These are phyloP conservation scores for Zaprionus gabonicus DNA, from an alignment of 1,140 invertebrate species.

Conservation along the genomic window DNA sequence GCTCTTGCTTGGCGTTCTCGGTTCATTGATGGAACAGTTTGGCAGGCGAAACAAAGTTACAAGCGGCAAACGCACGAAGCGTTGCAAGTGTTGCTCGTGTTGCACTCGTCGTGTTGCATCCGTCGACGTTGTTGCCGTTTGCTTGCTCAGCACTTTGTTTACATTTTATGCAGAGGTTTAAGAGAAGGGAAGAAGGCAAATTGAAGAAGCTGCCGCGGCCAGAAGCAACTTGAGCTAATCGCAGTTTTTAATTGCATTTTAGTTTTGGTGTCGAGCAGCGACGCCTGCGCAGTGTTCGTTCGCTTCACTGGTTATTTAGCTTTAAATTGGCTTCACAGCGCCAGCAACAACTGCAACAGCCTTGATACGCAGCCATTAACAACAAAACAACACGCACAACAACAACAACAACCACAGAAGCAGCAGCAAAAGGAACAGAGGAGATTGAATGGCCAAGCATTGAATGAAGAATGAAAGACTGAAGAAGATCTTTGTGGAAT, in stretches of 20 bases:
- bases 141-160: conserved; percentile 35
- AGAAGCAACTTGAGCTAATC: conserved; percentile 41
- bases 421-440: neutral
- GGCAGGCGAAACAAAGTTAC: conserved; percentile 59
- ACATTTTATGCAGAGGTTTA: conserved; percentile 29
- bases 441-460: neutral
- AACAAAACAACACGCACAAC: conserved; percentile 40
- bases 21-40: conserved; percentile 71
- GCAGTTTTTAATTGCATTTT: conserved; percentile 51
- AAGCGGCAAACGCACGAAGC: conserved; percentile 37
- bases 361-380: conserved; percentile 55
- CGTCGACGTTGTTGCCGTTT: conserved; percentile 12
- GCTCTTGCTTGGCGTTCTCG: conserved; percentile 28
- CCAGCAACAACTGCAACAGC: conserved; percentile 20
- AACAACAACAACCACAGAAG: conserved; percentile 4
- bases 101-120: neutral
- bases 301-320: conserved; percentile 54
- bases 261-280: conserved; percentile 56
- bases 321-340: conserved; percentile 39
- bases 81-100: conserved; percentile 38
- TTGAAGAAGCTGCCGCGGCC: conserved; percentile 2
- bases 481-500: conserved; percentile 10
- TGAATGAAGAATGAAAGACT: conserved; percentile 17
- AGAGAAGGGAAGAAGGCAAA: neutral
- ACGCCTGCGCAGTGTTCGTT: conserved; percentile 47